A percentile compares a stretch with the other conserved stretches of the same genome.
Evolutionary conservation across 2,888 invertebrate species (phyloP).

Genomic region (Campaea margaritaria): DNA sequence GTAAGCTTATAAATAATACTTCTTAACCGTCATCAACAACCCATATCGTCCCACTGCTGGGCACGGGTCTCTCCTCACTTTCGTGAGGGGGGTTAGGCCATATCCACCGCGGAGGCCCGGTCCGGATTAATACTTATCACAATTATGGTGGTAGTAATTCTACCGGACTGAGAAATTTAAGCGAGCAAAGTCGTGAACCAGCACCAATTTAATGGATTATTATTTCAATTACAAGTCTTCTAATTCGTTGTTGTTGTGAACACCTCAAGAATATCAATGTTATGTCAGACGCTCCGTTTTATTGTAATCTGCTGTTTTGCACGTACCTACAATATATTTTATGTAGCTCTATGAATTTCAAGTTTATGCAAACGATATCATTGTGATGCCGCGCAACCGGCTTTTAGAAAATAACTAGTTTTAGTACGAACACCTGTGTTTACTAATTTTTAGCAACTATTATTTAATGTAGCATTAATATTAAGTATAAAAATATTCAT

Average conservation of each 20-base stretch:
- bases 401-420: slow-evolving; percentile 28
- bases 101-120: no score
- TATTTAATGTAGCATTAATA: slow-evolving; percentile 5
- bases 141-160: no score
- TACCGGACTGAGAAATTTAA: no score
- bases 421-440: slow-evolving; percentile 35
- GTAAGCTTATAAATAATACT: no score
- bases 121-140: no score
- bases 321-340: neutral
- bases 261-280: slow-evolving; percentile 16
- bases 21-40: no score
- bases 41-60: no score
- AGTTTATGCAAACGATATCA: slow-evolving; percentile 30
- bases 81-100: no score
- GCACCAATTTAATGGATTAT: neutral
- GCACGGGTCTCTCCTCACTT: no score
- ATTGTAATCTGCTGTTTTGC: slow-evolving; percentile 17
- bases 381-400: slow-evolving; percentile 30
- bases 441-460: slow-evolving; percentile 24
- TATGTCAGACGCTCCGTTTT: slow-evolving; percentile 15
- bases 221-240: slow-evolving; percentile 9
- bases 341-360: slow-evolving; percentile 26
- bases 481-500: no score
- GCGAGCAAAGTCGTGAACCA: no score
- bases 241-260: slow-evolving; percentile 16